A percentile compares a stretch with the other conserved stretches of the same genome.
Conservation (phyloP, 2,888 invertebrate genomes). For the Caenorhabditis virilis region DNA sequence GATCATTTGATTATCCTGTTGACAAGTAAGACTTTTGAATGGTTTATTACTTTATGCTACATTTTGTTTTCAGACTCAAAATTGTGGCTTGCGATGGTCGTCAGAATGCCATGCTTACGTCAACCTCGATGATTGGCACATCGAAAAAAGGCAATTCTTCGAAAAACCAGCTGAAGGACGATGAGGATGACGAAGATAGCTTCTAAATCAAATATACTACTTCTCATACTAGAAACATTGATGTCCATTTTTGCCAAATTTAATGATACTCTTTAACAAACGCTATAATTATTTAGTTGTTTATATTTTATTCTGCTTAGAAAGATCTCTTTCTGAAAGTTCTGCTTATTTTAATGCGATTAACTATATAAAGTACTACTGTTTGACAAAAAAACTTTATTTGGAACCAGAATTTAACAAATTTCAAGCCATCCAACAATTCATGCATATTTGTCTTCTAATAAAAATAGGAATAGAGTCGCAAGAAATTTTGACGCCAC, state of each 20-base stretch:
- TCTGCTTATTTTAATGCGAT: too few species aligned
- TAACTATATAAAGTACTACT: too few species aligned
- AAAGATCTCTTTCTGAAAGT: too few species aligned
- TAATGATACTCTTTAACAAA: too few species aligned
- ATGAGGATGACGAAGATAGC: neutral
- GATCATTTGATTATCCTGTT: slow-evolving; percentile 34
- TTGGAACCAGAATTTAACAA: too few species aligned
- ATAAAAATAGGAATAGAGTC: slow-evolving; percentile 12
- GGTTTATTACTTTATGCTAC: neutral
- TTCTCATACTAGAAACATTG: too few species aligned
- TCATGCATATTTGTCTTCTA: slow-evolving; percentile 14
- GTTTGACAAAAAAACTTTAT: too few species aligned
- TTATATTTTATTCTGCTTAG: too few species aligned
- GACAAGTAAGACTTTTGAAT: slow-evolving; percentile 17
- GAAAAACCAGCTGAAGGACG: slow-evolving; percentile 2
- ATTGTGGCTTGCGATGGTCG: slow-evolving; percentile 93
- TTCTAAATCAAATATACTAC: too few species aligned
- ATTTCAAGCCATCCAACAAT: slow-evolving; percentile 10
- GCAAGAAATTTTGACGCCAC: slow-evolving; percentile 89
- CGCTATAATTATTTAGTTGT: too few species aligned
- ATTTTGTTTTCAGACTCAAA: slow-evolving; percentile 77
- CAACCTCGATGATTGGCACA: neutral
- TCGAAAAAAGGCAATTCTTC: neutral
- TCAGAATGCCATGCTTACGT: slow-evolving; percentile 16
- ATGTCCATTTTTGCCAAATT: neutral